Evolutionary conservation across 1,140 invertebrate genomes (phyloP).

Genomic region (Eufriesea mexicana): DNA sequence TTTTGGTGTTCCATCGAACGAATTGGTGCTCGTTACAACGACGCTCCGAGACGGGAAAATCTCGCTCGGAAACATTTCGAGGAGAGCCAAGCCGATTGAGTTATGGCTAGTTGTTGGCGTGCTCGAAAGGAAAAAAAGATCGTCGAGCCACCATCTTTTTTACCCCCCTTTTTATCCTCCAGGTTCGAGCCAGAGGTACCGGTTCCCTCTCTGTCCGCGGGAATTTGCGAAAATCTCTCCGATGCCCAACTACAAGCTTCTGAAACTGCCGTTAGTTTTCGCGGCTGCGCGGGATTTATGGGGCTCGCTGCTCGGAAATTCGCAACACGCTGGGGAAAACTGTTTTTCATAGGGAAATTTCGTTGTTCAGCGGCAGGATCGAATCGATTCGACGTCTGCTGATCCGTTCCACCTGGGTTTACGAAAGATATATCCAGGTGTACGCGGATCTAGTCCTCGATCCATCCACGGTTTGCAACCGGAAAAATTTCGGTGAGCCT

Average conservation of each 20-base stretch:
- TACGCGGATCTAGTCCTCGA: too few relatives aligned
- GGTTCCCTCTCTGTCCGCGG: conserved; percentile 28
- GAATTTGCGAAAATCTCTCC: conserved; percentile 49
- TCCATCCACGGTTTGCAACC: too few relatives aligned
- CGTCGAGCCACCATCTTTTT: neutral
- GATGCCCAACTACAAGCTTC: conserved; percentile 40
- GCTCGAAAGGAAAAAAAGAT: neutral
- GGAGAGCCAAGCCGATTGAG: conserved; percentile 38
- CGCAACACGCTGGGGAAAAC: conserved; percentile 28
- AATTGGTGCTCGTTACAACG: conserved; percentile 32
- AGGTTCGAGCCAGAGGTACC: neutral
- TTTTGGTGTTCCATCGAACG: conserved; percentile 29
- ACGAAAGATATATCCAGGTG: neutral
- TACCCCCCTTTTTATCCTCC: neutral
- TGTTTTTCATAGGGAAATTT: conserved; percentile 43
- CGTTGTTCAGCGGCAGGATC: neutral
- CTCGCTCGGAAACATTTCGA: conserved; percentile 41
- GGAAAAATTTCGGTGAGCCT: too few relatives aligned
- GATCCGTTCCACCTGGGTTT: neutral
- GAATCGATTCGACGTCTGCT: conserved; percentile 4
- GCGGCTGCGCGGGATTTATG: conserved; percentile 43
- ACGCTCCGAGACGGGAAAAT: conserved; percentile 31
- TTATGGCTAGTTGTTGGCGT: conserved; percentile 44
- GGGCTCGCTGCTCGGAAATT: neutral
- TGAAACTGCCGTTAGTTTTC: conserved; percentile 43